Evolutionary conservation across 2,797 vertebrate species (phyloP), one percentile per base, ranked within the genome.

Genomic region (Synanceia verrucosa): DNA sequence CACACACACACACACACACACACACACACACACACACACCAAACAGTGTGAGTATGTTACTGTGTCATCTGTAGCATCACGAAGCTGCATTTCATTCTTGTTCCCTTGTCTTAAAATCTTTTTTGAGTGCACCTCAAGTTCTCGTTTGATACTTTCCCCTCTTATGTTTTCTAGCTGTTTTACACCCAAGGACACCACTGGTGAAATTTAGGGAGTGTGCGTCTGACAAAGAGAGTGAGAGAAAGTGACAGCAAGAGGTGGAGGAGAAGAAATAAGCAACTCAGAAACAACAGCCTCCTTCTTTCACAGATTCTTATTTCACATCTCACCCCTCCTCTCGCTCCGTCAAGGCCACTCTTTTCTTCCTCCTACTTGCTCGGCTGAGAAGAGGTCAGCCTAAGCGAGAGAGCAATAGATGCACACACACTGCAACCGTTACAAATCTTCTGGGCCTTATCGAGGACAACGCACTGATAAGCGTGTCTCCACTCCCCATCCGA

Each of bases 401-500:
- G 67, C 72, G 55, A 70, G 48, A 73, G 52, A 73, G 71, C 52
- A 64, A 61, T 6, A 66, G 21, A 78, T 36, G 44, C 44, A 57
- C 31, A 83, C 50, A 76, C 76, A 82, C 57, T 43, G 57, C 81
- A 89, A 91, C 73, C 59, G 79, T 89, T 93, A 92, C 91, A 92
- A 92, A 93, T 94, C 91, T 90, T 80, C 81, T 64, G 37, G 9
- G 72, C 74, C 90, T 93, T 93, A 92, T 92, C 91, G 85, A 80
- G 85, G 86, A 89, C 84, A 91, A 91, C 90, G 90, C 84, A 74
- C 87, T 88, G 93, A 94, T 94, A 94, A 93, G 86, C 55, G 70
- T 69, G 91, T 92, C 92, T 93, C 92, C 90, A 89, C 91, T 90
- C 90, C 89, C 84, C 90, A 89, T 91, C 92, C 90, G 86, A 91